These are phyloP conservation scores for Dysmachus trigonus DNA, from an alignment of 2,888 invertebrate species.

Conservation along the genomic window DNA sequence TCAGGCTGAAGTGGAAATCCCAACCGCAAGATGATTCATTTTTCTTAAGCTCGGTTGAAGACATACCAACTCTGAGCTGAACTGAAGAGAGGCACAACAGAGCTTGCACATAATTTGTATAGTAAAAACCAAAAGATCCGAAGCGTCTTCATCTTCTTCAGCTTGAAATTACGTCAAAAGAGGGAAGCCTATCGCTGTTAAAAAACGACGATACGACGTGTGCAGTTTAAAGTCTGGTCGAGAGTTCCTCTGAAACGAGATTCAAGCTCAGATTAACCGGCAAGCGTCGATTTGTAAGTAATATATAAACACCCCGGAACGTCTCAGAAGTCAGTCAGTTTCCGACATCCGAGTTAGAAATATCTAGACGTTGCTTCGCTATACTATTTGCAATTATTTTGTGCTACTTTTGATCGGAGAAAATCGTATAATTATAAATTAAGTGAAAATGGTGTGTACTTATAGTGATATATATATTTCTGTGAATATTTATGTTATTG, in stretches of 20 bases:
- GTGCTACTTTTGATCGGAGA: background rate
- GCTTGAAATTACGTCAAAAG: background rate
- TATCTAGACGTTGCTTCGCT: background rate
- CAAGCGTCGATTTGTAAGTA: background rate
- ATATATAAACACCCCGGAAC: background rate
- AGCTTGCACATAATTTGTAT: background rate
- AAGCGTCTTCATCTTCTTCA: background rate
- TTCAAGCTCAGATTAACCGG: background rate
- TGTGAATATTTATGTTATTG: background rate
- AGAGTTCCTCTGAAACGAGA: background rate
- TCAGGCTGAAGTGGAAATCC: background rate
- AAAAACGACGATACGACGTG: background rate
- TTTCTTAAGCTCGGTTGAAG: background rate
- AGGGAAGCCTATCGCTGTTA: background rate
- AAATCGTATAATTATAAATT: background rate
- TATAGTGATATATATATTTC: background rate
- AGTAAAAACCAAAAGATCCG: background rate
- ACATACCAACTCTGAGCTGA: background rate
- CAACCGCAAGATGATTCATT: constrained; percentile 15
- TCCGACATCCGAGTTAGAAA: background rate
- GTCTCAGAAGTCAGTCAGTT: background rate
- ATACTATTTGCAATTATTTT: background rate
- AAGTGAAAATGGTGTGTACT: constrained; percentile 30
- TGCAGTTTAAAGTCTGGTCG: background rate
- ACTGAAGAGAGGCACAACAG: background rate